Conservation (phyloP, 2,797 vertebrate genomes). For the Falco peregrinus region DNA sequence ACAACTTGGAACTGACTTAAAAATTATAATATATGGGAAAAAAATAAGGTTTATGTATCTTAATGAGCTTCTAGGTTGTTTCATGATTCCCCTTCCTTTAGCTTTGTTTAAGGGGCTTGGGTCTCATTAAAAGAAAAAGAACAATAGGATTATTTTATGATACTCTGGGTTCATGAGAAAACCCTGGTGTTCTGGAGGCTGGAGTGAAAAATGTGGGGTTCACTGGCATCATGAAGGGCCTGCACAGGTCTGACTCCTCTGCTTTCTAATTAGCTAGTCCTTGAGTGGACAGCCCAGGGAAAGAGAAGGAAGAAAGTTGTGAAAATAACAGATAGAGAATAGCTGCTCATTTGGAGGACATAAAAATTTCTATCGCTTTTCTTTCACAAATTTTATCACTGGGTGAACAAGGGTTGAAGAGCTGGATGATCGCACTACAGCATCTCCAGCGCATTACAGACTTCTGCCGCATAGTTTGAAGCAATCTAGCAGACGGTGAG, state of each 20-base stretch:
- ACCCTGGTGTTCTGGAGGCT: neutral
- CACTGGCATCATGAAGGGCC: neutral
- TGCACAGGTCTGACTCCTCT: neutral
- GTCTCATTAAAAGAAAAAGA: neutral
- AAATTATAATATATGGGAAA: neutral
- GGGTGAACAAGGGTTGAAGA: constrained; percentile 29
- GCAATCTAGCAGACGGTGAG: constrained; percentile 10
- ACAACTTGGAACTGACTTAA: neutral
- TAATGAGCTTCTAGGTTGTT: neutral
- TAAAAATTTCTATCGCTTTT: neutral
- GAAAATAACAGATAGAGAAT: neutral
- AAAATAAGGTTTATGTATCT: neutral
- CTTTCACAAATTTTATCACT: constrained; percentile 20
- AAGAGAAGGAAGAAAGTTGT: neutral
- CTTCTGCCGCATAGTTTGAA: neutral
- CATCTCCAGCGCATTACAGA: neutral
- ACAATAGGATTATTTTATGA: neutral
- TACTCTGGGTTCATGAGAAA: neutral
- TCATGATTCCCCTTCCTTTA: neutral
- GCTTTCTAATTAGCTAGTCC: neutral
- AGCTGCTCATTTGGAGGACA: neutral
- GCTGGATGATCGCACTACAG: neutral
- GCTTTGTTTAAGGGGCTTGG: neutral
- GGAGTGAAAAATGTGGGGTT: neutral
- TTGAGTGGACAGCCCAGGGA: neutral